Evolutionary conservation across 92 coral and sea anemone genomes (phyloP), one percentile per base, ranked within the genome.

Genomic region (Epizoanthus ramosus): DNA sequence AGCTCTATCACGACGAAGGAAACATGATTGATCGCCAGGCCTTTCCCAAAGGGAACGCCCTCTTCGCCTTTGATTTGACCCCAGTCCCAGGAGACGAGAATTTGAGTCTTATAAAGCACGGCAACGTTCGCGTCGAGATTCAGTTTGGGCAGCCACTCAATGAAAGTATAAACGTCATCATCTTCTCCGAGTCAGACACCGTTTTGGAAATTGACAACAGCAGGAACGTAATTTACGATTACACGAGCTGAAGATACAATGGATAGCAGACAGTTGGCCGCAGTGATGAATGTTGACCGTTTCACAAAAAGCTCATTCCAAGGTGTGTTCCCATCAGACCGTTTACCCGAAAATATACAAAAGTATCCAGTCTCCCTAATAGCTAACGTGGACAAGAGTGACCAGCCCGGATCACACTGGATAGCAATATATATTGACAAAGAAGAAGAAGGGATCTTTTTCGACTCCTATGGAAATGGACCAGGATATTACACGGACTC

Each of bases 121-220:
- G n/a, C n/a, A n/a, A n/a, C n/a, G n/a, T n/a, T n/a, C n/a, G n/a
- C n/a, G n/a, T n/a, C n/a, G n/a, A n/a, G n/a, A n/a, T n/a, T n/a
- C n/a, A n/a, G n/a, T n/a, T n/a, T n/a, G n/a, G n/a, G n/a, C n/a
- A n/a, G n/a, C n/a, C n/a, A n/a, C n/a, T n/a, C n/a, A n/a, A n/a
- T n/a, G n/a, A n/a, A n/a, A n/a, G 70, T 65, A 65, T 65, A 65
- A 85, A 75, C 68, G 39, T 84, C 57, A 50, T 84, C 0, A 74
- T 84, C 16, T 68, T 75, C 6, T 64, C 68, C 54, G 88, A 84
- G 47, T 84, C 75, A 65, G 88, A 84, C 57, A 74, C 63, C 18
- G 13, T 75, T 35, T 21, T 84, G 41, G 83, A 84, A 75, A 19
- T 74, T 10, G 88, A 84, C 75, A 41, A 22, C 1, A 64, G 67